A percentile compares a stretch with the other conserved stretches of the same genome.
phyloP scores from a whole-genome alignment of 2,888 invertebrate species.

The Gnatocerus cornutus region DNA sequence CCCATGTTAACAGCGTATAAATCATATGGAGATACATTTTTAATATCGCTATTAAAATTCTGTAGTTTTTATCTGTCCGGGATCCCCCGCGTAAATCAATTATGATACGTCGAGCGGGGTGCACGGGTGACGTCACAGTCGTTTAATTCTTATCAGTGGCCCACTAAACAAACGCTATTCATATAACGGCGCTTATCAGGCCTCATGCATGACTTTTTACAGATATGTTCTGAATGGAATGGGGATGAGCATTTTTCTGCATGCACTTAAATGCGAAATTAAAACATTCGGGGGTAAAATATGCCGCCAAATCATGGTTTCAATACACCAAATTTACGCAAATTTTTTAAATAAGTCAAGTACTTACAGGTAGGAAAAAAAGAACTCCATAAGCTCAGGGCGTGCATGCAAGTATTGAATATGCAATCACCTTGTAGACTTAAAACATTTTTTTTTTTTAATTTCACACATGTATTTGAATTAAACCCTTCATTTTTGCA shows the following conservation, averaged over 20 bases:
- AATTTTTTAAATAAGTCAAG: no score
- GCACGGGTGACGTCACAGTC: constrained; percentile 60
- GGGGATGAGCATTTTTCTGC: constrained; percentile 53
- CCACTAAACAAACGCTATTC: constrained; percentile 63
- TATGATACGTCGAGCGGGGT: constrained; percentile 61
- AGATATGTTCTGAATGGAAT: constrained; percentile 54
- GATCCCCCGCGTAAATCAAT: constrained; percentile 58
- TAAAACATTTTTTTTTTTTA: no score
- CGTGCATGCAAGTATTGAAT: no score
- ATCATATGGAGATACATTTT: constrained; percentile 32
- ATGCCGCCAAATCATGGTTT: no score
- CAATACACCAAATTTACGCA: no score
- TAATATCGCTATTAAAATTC: constrained; percentile 44
- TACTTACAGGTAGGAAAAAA: no score
- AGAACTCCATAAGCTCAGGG: no score
- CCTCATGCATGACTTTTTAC: constrained; percentile 63
- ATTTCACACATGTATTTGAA: no score
- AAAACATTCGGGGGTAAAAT: constrained; percentile 21
- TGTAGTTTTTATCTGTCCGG: constrained; percentile 51
- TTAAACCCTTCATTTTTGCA: no score
- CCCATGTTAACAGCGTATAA: constrained; percentile 21
- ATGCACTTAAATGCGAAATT: constrained; percentile 50
- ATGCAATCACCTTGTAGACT: no score
- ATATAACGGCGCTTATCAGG: constrained; percentile 61
- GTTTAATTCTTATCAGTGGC: constrained; percentile 62